phyloP scores from a whole-genome alignment of 2,113 vertebrate species.

The Psilopsiagon aymara region DNA sequence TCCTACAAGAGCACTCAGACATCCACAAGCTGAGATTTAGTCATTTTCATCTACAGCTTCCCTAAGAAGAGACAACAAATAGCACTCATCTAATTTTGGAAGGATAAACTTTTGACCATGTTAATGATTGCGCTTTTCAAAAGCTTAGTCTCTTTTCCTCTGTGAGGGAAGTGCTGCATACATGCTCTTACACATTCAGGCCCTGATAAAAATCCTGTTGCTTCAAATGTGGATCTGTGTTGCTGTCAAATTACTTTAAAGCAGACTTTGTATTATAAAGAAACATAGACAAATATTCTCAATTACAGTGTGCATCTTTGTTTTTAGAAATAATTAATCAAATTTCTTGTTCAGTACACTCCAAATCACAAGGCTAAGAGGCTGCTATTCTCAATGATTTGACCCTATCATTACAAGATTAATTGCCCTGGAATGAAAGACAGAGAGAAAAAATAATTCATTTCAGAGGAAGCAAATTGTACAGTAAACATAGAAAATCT shows the following conservation, averaged over 20 bases:
- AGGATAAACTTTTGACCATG: not conserved
- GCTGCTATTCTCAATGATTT: not conserved
- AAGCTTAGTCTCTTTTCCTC: not conserved
- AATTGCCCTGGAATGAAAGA: not conserved
- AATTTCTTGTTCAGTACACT: not conserved
- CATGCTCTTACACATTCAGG: not conserved
- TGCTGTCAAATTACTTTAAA: not conserved
- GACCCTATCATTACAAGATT: not conserved
- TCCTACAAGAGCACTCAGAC: not conserved
- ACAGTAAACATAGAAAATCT: not conserved
- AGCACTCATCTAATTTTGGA: not conserved
- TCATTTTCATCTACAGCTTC: not conserved
- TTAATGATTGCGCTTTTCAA: not conserved
- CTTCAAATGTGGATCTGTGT: not conserved
- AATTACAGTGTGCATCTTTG: not conserved
- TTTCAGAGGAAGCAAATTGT: not conserved
- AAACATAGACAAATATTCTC: not conserved
- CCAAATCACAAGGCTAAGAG: slow-evolving; percentile 32
- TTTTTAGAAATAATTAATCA: not conserved
- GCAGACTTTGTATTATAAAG: not conserved
- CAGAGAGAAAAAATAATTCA: not conserved
- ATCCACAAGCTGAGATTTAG: not conserved
- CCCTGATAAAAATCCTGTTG: not conserved
- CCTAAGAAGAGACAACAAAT: not conserved
- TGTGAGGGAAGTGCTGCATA: not conserved